phyloP scores from a whole-genome alignment of 2,797 vertebrate genomes.

The Schizopygopsis pylzovi region DNA sequence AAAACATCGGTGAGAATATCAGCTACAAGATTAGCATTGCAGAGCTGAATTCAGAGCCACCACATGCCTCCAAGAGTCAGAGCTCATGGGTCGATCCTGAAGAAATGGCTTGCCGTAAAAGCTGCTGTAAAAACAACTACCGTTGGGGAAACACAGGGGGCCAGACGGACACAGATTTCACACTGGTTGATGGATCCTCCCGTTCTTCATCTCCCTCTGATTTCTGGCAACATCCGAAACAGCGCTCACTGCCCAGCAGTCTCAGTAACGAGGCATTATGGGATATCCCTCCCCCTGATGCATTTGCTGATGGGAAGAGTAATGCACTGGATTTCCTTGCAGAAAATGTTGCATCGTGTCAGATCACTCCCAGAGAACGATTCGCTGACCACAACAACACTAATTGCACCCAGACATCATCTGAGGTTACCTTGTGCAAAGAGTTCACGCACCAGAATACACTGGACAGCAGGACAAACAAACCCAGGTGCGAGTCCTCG shows the following conservation, averaged over 20 bases:
- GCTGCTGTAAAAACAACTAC: conserved; percentile 56
- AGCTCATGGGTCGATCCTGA: conserved; percentile 59
- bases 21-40: conserved; percentile 73
- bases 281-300: conserved; percentile 72
- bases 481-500: conserved; percentile 34
- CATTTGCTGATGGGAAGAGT: conserved; percentile 74
- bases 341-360: conserved; percentile 66
- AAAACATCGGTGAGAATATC: conserved; percentile 51
- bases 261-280: conserved; percentile 61
- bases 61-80: conserved; percentile 43
- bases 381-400: conserved; percentile 47
- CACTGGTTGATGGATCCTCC: conserved; percentile 60
- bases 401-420: background rate
- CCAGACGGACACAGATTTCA: conserved; percentile 63
- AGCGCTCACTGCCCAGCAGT: conserved; percentile 51
- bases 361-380: conserved; percentile 57
- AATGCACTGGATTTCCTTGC: conserved; percentile 67
- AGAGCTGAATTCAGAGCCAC: conserved; percentile 69
- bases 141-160: conserved; percentile 24
- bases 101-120: conserved; percentile 69
- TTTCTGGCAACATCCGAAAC: conserved; percentile 61
- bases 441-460: conserved; percentile 62
- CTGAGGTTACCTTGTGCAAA: conserved; percentile 10
- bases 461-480: conserved; percentile 55
- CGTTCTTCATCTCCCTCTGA: conserved; percentile 62